Base-by-base conservation (phyloP, 2,113 vertebrate species). In the Leptocoma aspasia region DNA sequence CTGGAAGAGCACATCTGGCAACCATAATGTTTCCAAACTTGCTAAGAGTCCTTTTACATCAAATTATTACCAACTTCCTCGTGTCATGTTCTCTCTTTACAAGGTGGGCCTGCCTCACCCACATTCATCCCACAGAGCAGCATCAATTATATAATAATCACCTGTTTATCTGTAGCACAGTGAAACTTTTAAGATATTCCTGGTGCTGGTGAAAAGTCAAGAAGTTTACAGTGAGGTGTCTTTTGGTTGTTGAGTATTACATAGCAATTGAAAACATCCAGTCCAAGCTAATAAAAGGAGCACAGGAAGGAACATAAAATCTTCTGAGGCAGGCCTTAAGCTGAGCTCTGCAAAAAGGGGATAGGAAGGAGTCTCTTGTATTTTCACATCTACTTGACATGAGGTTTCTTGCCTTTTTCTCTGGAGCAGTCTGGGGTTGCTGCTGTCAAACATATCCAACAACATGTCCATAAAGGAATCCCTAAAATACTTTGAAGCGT, bases 1-100 rank as follows among this genome's bases (percentile, higher is more conserved):
- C 96, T 96, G 96, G 92, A 94, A 92, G 42, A 86, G 75, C 75
- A 90, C 96, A 95, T 97, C 94, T 97, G 95, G 94, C 90, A 96
- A 89, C 82, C 88, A 94, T 82, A 93, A 87, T 2, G 24, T 64
- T 93, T 82, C 81, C 70, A 92, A 96, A 92, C 66, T 92, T 71
- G 54, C 89, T 85, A 79, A 94, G 82, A 78, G 66, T 70, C 82
- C 66, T 82, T 95, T 96, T 86, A 90, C 39, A 91, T 37, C 65
- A 60, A 82, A 94, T 83, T 92, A 80, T 53, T 95, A 92, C 33
- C 60, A 91, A 78, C 71, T 95, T 90, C 88, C 41, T 79, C 18
- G 23, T 92, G 60, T 90, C 37, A 17, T 61, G 60, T 22, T 78
- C 89, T 61, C 41, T 87, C 82, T 94, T 95, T 89, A 90, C 80